Base-by-base conservation (phyloP, 2,797 vertebrate species). In the Sparidentex hasta region DNA sequence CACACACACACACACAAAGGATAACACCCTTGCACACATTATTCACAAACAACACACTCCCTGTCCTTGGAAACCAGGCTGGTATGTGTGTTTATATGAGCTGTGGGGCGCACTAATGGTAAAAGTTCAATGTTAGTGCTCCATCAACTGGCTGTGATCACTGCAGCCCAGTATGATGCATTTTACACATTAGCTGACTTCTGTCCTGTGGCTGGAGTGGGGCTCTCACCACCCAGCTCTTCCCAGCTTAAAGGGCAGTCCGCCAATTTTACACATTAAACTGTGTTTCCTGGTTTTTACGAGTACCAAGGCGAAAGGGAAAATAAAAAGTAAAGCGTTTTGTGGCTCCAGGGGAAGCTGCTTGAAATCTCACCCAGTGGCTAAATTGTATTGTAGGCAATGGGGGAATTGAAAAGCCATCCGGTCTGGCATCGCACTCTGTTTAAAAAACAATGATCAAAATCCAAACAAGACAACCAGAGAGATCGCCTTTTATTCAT, bases 61-160 rank as follows among this genome's bases (percentile, higher is more conserved):
- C 72, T 65, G n/a, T 81, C 86, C 88, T 76, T 84, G 81, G 85
- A 82, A 76, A 87, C 83, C 76, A 79, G 71, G 66, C 75, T 71
- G 81, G 76, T 43, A 85, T 88, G 84, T 81, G 85, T 89, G 76
- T 89, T 86, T 81, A 71, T 74, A 59, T 16, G 11, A 75, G 54
- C 58, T 68, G 63, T 56, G 51, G 38, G 55, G 23, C 25, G 27
- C 6, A 13, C 25, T 65, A 2, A 66, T 79, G 52, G 20, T 68
- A 76, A 81, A 78, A 83, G 82, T 76, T 83, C 71, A 86, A 56
- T 78, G 85, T 72, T 83, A 67, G 18, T 58, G 48, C 56, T 44
- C 59, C 2, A 0, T 43, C 29, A 58, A 2, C 17, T 59, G 57
- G 5, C 29, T 58, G 4, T 5, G 54, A 27, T 55, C 54, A 21